Conservation (phyloP, 2,888 invertebrate genomes). For the Lumbricus terrestris region DNA sequence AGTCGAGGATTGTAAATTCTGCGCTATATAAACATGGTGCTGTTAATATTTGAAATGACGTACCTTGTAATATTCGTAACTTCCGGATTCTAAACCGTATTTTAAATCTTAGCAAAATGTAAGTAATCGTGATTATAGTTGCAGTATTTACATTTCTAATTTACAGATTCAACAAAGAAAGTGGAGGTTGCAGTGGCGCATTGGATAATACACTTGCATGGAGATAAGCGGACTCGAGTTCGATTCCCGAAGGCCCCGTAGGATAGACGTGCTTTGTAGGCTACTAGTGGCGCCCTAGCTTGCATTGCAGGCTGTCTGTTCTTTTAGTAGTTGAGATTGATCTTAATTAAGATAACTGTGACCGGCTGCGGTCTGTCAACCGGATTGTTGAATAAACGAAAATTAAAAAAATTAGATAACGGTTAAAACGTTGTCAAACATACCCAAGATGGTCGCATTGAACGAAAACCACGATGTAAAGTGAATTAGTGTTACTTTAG, state of each 20-base stretch:
- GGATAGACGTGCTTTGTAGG: too few relatives aligned
- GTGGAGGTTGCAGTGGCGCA: too few relatives aligned
- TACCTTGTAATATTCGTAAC: background rate
- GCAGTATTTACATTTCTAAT: background rate
- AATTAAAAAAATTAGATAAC: too few relatives aligned
- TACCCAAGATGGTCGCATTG: background rate
- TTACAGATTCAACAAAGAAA: background rate
- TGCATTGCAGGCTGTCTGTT: too few relatives aligned
- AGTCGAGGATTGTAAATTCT: background rate
- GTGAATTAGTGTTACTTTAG: background rate
- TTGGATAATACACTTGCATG: too few relatives aligned
- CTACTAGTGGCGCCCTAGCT: too few relatives aligned
- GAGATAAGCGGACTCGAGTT: too few relatives aligned
- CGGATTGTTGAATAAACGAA: too few relatives aligned
- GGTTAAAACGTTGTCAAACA: background rate
- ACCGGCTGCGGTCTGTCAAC: too few relatives aligned
- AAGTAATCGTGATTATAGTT: background rate
- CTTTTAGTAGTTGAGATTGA: background rate
- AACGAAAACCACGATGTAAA: background rate
- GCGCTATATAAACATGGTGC: background rate
- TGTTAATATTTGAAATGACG: background rate
- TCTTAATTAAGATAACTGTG: too few relatives aligned
- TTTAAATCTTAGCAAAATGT: background rate
- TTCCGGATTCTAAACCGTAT: background rate
- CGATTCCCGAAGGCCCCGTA: too few relatives aligned